Percentiles rank a stretch among this genome's conserved stretches.
phyloP scores from a whole-genome alignment of 2,113 vertebrate species.

The Pipa parva region DNA sequence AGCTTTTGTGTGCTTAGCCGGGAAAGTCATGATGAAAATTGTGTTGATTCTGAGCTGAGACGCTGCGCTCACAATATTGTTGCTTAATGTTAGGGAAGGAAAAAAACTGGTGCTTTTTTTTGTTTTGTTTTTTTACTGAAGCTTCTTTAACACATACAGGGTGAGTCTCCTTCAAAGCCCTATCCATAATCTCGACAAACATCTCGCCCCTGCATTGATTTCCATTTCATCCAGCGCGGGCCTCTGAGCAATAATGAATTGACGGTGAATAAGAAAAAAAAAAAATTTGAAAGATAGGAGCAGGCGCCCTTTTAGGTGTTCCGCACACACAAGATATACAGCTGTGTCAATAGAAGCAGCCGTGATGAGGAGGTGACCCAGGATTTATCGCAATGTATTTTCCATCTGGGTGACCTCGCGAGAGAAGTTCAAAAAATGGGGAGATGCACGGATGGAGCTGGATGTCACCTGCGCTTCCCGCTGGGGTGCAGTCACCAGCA shows the following conservation, averaged over 20 bases:
- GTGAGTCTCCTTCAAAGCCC: slow-evolving; percentile 4
- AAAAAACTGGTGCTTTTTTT: slow-evolving; percentile 8
- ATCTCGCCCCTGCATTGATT: slow-evolving; percentile 33
- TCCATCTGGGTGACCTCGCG: slow-evolving; percentile 23
- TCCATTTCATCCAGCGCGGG: slow-evolving; percentile 24
- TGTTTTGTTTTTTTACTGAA: neutral
- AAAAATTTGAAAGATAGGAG: slow-evolving; percentile 3
- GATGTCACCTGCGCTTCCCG: slow-evolving; percentile 37
- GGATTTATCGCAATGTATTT: slow-evolving; percentile 37
- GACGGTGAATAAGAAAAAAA: slow-evolving; percentile 24
- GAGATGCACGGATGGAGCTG: slow-evolving; percentile 37
- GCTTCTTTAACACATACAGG: slow-evolving; percentile 3
- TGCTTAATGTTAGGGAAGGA: slow-evolving; percentile 31
- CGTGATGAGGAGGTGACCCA: slow-evolving; percentile 20
- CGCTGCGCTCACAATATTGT: slow-evolving; percentile 41
- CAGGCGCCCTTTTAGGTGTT: slow-evolving; percentile 21
- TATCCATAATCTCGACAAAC: slow-evolving; percentile 46
- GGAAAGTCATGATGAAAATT: slow-evolving; percentile 43
- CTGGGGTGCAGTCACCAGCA: slow-evolving; percentile 28
- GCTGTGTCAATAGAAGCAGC: slow-evolving; percentile 37
- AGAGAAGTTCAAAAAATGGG: slow-evolving; percentile 34
- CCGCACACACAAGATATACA: slow-evolving; percentile 44
- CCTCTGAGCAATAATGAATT: slow-evolving; percentile 30
- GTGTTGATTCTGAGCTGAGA: slow-evolving; percentile 43
- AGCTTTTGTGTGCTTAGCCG: slow-evolving; percentile 12